A percentile compares a stretch with the other conserved stretches of the same genome.
These are phyloP conservation scores for Ophion ventricosus DNA, from an alignment of 2,888 invertebrate genomes.

Conservation along the genomic window DNA sequence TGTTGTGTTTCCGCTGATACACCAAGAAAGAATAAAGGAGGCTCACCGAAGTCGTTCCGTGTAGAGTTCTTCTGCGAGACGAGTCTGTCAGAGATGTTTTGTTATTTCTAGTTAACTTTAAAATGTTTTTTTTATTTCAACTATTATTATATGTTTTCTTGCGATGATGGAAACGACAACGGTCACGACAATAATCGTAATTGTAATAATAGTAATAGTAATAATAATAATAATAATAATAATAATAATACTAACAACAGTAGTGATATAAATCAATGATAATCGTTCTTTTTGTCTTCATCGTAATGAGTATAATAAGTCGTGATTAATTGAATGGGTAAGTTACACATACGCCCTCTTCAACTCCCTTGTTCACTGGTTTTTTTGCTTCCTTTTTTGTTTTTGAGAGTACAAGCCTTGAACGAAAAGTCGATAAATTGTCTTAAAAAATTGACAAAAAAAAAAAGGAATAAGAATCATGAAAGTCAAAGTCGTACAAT, in stretches of 20 bases:
- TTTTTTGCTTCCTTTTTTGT: slow-evolving; percentile 22
- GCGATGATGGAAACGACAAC: slow-evolving; percentile 59
- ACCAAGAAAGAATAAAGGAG: slow-evolving; percentile 54
- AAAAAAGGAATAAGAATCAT: slow-evolving; percentile 22
- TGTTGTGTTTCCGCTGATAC: slow-evolving; percentile 37
- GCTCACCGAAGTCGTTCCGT: slow-evolving; percentile 52
- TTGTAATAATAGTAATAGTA: slow-evolving; percentile 61
- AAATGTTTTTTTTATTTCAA: neutral
- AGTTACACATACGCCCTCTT: slow-evolving; percentile 65
- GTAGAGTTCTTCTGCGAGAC: neutral
- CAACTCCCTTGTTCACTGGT: slow-evolving; percentile 69
- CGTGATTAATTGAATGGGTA: slow-evolving; percentile 73
- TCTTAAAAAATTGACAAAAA: slow-evolving; percentile 31
- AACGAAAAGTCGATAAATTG: slow-evolving; percentile 42
- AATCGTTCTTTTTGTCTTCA: slow-evolving; percentile 37
- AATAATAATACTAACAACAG: slow-evolving; percentile 65
- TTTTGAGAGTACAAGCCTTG: slow-evolving; percentile 35
- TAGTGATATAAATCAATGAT: slow-evolving; percentile 65
- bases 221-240: slow-evolving; percentile 60
- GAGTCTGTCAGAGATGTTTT: slow-evolving; percentile 15
- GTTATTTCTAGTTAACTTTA: slow-evolving; percentile 23
- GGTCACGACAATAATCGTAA: slow-evolving; percentile 56
- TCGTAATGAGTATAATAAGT: slow-evolving; percentile 67
- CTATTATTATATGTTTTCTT: slow-evolving; percentile 16
- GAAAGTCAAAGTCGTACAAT: slow-evolving; percentile 34